Percentiles rank a stretch among this genome's conserved stretches.
These are phyloP conservation scores for Poeciliopsis turrubarensis DNA, from an alignment of 2,113 vertebrate species.

Conservation along the genomic window DNA sequence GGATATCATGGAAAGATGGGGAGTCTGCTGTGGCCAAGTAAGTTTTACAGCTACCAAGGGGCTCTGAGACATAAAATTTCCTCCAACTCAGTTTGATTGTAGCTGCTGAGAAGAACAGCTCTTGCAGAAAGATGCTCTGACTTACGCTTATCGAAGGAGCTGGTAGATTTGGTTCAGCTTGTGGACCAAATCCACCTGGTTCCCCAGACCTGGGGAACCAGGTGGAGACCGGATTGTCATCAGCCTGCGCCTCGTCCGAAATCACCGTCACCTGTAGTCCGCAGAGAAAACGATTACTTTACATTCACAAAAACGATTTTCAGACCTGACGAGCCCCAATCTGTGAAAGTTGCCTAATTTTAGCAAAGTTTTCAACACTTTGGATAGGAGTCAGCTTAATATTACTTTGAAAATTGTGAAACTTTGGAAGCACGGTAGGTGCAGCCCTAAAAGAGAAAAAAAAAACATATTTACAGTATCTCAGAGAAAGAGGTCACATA, in stretches of 20 bases:
- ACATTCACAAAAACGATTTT: conserved; percentile 11
- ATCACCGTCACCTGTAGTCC: conserved; percentile 87
- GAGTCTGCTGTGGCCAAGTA: conserved; percentile 29
- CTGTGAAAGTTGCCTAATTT: conserved; percentile 1
- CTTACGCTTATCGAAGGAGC: conserved; percentile 56
- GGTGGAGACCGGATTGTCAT: neutral
- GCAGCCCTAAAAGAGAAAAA: conserved; percentile 45
- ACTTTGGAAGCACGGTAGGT: conserved; percentile 18
- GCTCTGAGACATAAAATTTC: conserved; percentile 41
- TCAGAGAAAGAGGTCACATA: conserved; percentile 43
- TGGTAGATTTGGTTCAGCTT: neutral
- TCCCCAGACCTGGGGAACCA: too few species aligned
- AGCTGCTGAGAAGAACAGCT: neutral
- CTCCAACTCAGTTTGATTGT: conserved; percentile 20
- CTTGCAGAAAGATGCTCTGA: neutral
- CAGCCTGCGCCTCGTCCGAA: conserved; percentile 80
- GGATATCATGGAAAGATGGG: conserved; percentile 47
- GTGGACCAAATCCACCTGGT: neutral
- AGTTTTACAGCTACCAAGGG: conserved; percentile 52
- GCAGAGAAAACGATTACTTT: conserved; percentile 26
- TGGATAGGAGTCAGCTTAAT: conserved; percentile 40
- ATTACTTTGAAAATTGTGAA: conserved; percentile 60
- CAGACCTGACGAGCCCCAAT: neutral
- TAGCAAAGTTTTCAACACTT: conserved; percentile 9
- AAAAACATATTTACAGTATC: conserved; percentile 46